phyloP scores from a whole-genome alignment of 2,888 invertebrate genomes.

The Sussaba pulchella region DNA sequence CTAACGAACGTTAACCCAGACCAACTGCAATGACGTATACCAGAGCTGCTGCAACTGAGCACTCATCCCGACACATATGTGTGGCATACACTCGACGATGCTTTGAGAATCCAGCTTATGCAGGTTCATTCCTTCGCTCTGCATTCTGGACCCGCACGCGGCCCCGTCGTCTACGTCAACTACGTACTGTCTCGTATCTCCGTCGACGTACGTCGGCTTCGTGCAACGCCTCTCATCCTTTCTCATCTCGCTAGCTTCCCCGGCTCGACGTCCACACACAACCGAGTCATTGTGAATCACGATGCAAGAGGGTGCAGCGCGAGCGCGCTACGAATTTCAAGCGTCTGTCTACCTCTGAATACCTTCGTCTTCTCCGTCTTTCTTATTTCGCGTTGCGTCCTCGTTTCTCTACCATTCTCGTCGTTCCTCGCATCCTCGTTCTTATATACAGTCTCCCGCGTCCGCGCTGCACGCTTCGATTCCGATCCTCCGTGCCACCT shows the following conservation, averaged over 20 bases:
- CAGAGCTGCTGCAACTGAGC: background rate
- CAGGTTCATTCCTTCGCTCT: conserved; percentile 41
- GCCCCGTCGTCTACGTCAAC: conserved; percentile 63
- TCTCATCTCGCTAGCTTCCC: conserved; percentile 47
- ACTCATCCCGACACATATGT: background rate
- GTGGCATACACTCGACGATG: conserved; percentile 21
- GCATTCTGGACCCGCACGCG: conserved; percentile 58
- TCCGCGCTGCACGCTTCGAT: conserved; percentile 10
- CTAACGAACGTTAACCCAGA: conserved; percentile 42
- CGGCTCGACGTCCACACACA: conserved; percentile 52
- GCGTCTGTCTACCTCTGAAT: conserved; percentile 48
- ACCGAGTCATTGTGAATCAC: conserved; percentile 72
- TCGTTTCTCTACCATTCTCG: conserved; percentile 4
- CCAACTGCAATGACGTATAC: background rate
- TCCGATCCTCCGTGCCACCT: too few relatives aligned
- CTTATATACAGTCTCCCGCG: background rate
- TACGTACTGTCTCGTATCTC: conserved; percentile 37
- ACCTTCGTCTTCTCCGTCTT: conserved; percentile 26
- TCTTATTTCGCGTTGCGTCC: conserved; percentile 25
- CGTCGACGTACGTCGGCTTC: conserved; percentile 27
- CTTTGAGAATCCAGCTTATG: conserved; percentile 42
- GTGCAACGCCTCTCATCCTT: conserved; percentile 28
- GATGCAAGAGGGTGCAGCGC: conserved; percentile 60
- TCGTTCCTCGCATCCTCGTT: background rate
- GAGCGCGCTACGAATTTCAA: conserved; percentile 73